Base-by-base conservation (phyloP, 2,888 invertebrate species). In the Tolmerus cingulatus region DNA sequence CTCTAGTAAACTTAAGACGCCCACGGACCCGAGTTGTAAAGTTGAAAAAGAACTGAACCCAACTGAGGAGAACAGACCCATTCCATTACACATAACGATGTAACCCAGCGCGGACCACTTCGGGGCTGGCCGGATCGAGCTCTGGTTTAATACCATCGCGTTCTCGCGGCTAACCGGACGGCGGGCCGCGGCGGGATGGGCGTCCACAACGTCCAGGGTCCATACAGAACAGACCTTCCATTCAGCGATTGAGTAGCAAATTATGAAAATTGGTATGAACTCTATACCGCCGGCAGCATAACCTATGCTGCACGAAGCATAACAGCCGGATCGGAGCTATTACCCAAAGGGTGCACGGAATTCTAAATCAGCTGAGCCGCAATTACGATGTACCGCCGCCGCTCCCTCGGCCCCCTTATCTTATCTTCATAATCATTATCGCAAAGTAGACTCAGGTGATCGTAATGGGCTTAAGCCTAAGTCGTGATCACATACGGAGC, bases 1-100 rank as follows among this genome's bases (percentile, higher is more conserved):
- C 85, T 85, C 85, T 86, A 51, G 78, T 77, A 86, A 40, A 51
- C 40, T 77, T 78, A 40, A 51, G 77, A 86, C 86, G 86, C 86
- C 86, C 78, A 86, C 86, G 57, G 86, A 16, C 23, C 4, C 34
- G 5, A 34, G 55, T 57, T 55, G 77, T 86, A 86, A n/a, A 86
- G 30, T 76, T 76, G n/a, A 3, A 27, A 86, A 76, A 76, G 76
- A 74, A 76, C 86, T 40, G 76, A 84, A 46, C 16, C 51, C 12
- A 46, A 46, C 74, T 16, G 51, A 76, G 57, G 57, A 57, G 57
- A 57, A 19, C 57, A 23, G 57, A 57, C 57, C 34, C 34, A 34
- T 34, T 23, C 86, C 30, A 82, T 82, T 82, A 82, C 57, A 82
- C 55, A 57, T 34, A 82, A 57, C 82, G 37, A 66, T 82, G 82